Evolutionary conservation across 2,797 vertebrate species (phyloP).

Genomic region (Pogonophryne albipinna): DNA sequence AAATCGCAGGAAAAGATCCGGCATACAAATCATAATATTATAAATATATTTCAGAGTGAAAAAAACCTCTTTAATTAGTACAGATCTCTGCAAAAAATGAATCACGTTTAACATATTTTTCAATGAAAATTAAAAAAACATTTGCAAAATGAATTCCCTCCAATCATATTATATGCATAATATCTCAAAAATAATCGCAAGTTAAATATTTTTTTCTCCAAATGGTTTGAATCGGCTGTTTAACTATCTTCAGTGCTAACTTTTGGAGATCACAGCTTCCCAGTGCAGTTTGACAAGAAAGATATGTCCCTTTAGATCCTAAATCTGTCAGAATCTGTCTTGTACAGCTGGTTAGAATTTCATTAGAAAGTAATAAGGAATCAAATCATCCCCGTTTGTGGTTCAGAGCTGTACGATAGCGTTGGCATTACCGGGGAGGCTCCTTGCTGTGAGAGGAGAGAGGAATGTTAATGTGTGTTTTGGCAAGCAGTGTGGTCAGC

Average conservation of each 20-base stretch:
- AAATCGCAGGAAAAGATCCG: no score
- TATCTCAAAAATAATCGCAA: no score
- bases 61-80: no score
- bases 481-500: conserved; percentile 61
- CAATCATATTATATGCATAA: no score
- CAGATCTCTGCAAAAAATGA: no score
- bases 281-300: background rate
- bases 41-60: no score
- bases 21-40: no score
- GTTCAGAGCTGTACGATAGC: conserved; percentile 14
- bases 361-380: conserved; percentile 34
- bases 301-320: background rate
- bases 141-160: no score
- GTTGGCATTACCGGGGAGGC: conserved; percentile 52
- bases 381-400: conserved; percentile 31
- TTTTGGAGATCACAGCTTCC: background rate
- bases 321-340: conserved; percentile 9
- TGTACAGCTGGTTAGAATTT: conserved; percentile 19
- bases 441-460: conserved; percentile 46
- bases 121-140: no score
- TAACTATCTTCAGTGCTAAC: background rate
- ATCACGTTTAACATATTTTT: no score
- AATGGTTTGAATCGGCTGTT: background rate
- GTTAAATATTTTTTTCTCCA: no score
- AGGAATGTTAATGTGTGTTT: conserved; percentile 75